These are phyloP conservation scores for Pseudobourletiella spinata DNA, from an alignment of 1,140 invertebrate species.

Conservation along the genomic window DNA sequence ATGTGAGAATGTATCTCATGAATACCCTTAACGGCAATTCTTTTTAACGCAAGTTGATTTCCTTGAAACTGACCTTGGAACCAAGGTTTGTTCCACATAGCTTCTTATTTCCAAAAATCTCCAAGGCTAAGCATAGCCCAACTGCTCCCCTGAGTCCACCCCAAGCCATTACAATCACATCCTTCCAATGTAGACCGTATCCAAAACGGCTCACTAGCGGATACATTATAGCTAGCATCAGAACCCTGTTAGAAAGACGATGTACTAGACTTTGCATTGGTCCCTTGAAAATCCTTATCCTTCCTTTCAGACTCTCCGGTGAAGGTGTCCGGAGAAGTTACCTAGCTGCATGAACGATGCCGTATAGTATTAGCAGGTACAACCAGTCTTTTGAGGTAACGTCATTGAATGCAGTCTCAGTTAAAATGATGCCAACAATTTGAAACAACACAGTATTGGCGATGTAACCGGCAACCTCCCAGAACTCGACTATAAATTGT, in stretches of 20 bases:
- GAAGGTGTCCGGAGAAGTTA: too few relatives aligned
- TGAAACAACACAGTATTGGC: conserved; percentile 46
- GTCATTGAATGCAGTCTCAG: conserved; percentile 34
- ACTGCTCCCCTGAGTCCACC: conserved; percentile 45
- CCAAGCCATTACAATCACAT: conserved; percentile 43
- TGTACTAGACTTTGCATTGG: background rate
- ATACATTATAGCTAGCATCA: conserved; percentile 41
- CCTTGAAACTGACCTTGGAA: conserved; percentile 15
- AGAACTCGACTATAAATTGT: conserved; percentile 43
- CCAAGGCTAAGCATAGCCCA: conserved; percentile 43
- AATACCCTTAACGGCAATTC: background rate
- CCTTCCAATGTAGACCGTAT: conserved; percentile 44
- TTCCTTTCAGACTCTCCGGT: conserved; percentile 1
- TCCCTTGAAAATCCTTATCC: background rate
- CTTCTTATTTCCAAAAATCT: conserved; percentile 39
- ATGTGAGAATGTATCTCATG: background rate
- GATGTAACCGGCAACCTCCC: conserved; percentile 44
- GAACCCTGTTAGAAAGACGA: conserved; percentile 26
- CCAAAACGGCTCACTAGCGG: conserved; percentile 43
- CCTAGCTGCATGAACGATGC: conserved; percentile 41
- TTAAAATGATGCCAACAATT: conserved; percentile 43
- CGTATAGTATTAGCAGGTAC: conserved; percentile 41
- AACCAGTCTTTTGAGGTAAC: conserved; percentile 39
- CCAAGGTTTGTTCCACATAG: conserved; percentile 37
- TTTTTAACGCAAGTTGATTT: too few relatives aligned